Percentiles rank a stretch among this genome's conserved stretches.
phyloP scores from a whole-genome alignment of 1,140 invertebrate species.

The Yoshiicerus persimilis region DNA sequence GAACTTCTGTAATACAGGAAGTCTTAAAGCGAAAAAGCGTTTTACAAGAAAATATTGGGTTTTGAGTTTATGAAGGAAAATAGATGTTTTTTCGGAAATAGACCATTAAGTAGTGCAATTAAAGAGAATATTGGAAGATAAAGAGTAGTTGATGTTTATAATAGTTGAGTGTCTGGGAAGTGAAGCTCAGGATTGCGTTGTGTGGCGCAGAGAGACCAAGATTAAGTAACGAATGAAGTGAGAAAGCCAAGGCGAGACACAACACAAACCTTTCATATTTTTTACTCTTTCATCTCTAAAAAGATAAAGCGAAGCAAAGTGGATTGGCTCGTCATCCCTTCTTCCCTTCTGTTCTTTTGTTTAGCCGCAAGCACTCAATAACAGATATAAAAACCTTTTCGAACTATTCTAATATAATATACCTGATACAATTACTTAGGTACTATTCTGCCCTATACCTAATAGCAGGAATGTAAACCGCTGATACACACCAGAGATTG shows the following conservation, averaged over 20 bases:
- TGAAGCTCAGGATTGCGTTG: not conserved
- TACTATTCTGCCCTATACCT: not conserved
- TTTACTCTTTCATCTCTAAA: slow-evolving; percentile 11
- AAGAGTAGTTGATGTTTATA: not conserved
- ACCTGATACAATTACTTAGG: not conserved
- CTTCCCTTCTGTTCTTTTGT: slow-evolving; percentile 6
- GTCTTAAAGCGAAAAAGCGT: not conserved
- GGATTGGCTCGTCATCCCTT: slow-evolving; percentile 6
- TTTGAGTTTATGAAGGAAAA: not conserved
- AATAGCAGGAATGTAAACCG: not conserved
- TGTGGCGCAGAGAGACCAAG: not conserved
- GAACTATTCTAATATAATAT: not conserved
- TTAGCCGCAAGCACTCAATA: slow-evolving; percentile 13
- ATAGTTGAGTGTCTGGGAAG: not conserved
- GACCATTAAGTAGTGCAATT: not conserved
- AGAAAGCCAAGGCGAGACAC: not conserved
- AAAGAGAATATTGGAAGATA: not conserved
- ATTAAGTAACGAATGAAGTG: not conserved
- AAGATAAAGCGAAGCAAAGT: slow-evolving; percentile 2
- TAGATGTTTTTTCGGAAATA: not conserved
- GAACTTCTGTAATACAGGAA: not conserved
- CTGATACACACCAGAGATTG: not conserved
- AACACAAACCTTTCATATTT: not conserved
- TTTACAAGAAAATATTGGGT: not conserved
- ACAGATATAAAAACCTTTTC: not conserved